A percentile compares a stretch with the other conserved stretches of the same genome.
Evolutionary conservation across 2,797 vertebrate genomes (phyloP).

Genomic region (Dromococcyx pavoninus): DNA sequence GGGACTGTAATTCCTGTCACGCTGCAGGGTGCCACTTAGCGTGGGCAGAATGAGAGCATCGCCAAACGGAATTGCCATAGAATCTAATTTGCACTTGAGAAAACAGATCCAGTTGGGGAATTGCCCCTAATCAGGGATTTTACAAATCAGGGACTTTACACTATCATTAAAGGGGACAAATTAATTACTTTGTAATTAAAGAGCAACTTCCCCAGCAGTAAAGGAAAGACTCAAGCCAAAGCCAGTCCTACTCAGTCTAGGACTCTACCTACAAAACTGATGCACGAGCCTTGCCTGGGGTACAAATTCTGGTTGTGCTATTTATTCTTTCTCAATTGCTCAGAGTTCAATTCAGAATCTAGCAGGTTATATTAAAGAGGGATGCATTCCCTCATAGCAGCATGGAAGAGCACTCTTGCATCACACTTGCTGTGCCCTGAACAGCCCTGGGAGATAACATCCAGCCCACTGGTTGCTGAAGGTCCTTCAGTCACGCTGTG

Average conservation of each 20-base stretch:
- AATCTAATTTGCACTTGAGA: constrained; percentile 4
- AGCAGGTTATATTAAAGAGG: background rate
- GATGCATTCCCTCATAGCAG: background rate
- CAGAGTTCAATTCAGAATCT: background rate
- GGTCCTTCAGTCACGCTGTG: background rate
- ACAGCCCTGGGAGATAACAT: background rate
- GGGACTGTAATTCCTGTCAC: background rate
- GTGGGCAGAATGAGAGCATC: background rate
- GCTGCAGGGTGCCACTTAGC: background rate
- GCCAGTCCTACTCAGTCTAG: background rate
- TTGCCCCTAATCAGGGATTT: constrained; percentile 30
- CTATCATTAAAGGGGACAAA: background rate
- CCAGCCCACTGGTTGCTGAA: background rate
- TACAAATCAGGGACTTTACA: background rate
- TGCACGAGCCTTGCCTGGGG: rapidly evolving
- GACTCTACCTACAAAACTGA: background rate
- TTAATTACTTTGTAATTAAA: constrained; percentile 32
- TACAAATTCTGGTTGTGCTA: background rate
- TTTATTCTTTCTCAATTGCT: background rate
- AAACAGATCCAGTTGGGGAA: background rate
- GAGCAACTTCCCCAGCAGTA: background rate
- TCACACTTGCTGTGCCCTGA: rapidly evolving
- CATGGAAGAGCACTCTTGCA: background rate
- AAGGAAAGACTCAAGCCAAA: background rate
- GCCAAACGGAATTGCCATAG: background rate